Percentiles rank a stretch among this genome's conserved stretches.
Evolutionary conservation across 2,797 vertebrate genomes (phyloP).

Genomic region (Sebastes itinus): DNA sequence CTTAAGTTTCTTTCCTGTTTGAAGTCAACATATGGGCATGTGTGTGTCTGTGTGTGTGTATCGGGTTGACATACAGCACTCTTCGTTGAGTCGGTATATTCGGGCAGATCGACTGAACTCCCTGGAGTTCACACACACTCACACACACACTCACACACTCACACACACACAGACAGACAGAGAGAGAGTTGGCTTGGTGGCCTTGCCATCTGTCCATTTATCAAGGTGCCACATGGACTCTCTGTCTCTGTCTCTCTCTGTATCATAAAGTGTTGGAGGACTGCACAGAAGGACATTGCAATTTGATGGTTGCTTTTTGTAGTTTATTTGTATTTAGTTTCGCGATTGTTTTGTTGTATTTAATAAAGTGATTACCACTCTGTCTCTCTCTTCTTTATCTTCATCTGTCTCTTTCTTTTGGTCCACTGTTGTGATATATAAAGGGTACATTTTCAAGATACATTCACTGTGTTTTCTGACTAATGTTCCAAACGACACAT

Average conservation of each 20-base stretch:
- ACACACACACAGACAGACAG: constrained; percentile 15
- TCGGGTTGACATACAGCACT: constrained; percentile 41
- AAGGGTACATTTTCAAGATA: constrained; percentile 18
- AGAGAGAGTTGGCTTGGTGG: constrained; percentile 70
- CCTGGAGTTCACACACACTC: constrained; percentile 47
- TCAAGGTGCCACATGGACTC: constrained; percentile 78
- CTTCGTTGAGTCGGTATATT: constrained; percentile 55
- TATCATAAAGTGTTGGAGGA: constrained; percentile 39
- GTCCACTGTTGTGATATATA: background rate
- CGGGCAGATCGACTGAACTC: constrained; percentile 57
- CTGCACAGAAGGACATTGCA: constrained; percentile 50
- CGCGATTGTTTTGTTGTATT: constrained; percentile 41
- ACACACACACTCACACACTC: constrained; percentile 7
- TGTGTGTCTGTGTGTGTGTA: constrained; percentile 2
- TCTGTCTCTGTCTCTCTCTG: constrained; percentile 10
- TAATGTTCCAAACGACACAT: constrained; percentile 46
- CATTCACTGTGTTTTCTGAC: constrained; percentile 28
- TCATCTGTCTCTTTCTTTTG: background rate
- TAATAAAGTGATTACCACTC: constrained; percentile 45
- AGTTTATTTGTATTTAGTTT: constrained; percentile 49
- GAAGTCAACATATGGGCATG: constrained; percentile 27
- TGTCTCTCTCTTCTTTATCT: background rate
- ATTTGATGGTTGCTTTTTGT: constrained; percentile 52
- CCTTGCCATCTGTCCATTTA: constrained; percentile 81
- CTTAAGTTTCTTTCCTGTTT: background rate